A percentile compares a stretch with the other conserved stretches of the same genome.
These are phyloP conservation scores for Paralvinella palmiformis DNA, from an alignment of 1,140 invertebrate genomes.

Conservation along the genomic window DNA sequence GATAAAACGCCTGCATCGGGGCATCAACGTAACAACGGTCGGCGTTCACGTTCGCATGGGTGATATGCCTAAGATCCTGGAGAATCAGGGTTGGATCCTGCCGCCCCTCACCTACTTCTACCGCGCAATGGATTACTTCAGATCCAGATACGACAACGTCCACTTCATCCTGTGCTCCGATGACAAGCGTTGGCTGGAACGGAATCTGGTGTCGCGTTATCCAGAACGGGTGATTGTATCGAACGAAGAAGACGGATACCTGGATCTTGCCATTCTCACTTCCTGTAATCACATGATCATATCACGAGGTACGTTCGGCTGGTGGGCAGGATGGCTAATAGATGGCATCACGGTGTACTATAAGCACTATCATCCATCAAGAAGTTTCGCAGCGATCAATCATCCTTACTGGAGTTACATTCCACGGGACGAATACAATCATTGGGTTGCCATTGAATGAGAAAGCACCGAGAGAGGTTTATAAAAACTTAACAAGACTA, in stretches of 20 bases:
- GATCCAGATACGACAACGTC: constrained; percentile 18
- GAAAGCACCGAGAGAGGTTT: too few relatives aligned
- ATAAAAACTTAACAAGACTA: too few relatives aligned
- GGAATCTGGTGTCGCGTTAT: neutral
- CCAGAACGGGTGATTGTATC: neutral
- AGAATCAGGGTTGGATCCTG: constrained; percentile 23
- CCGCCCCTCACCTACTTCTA: constrained; percentile 20
- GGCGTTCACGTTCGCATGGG: constrained; percentile 18
- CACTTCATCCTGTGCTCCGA: constrained; percentile 33
- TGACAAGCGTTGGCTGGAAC: constrained; percentile 26
- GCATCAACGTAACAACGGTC: too few relatives aligned
- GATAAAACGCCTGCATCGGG: too few relatives aligned
- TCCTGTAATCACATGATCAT: constrained; percentile 34
- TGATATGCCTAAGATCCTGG: constrained; percentile 14
- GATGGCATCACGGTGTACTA: constrained; percentile 26
- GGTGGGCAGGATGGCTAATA: constrained; percentile 26
- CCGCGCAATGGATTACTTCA: constrained; percentile 25
- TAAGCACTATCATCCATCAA: too few relatives aligned
- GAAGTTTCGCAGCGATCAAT: too few relatives aligned
- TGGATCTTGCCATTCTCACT: constrained; percentile 59
- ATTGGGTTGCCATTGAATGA: too few relatives aligned
- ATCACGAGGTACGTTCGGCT: constrained; percentile 25
- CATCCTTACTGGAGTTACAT: too few relatives aligned
- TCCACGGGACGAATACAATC: too few relatives aligned
- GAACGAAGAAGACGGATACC: neutral